Evolutionary conservation across 2,888 invertebrate species (phyloP).

Genomic region (Ptychoptera contaminata): DNA sequence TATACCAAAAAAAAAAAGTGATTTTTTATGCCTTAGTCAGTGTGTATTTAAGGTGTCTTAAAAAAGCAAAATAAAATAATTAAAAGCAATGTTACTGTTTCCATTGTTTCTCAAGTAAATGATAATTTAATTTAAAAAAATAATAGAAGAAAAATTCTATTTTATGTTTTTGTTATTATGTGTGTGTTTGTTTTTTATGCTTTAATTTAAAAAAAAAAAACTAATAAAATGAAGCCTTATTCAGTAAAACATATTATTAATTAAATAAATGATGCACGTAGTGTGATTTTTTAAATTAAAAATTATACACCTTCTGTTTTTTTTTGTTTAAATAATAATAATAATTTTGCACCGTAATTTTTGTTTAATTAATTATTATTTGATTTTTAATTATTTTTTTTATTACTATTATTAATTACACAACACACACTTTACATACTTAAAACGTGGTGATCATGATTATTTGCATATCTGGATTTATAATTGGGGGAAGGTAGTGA

Average conservation of each 20-base stretch:
- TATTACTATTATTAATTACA: too few relatives aligned
- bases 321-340: conserved; percentile 4
- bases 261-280: conserved; percentile 4
- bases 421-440: too few relatives aligned
- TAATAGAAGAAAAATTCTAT: too few relatives aligned
- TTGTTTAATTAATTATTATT: neutral
- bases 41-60: neutral
- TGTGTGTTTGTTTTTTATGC: neutral
- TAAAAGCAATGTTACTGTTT: conserved; percentile 13
- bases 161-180: neutral
- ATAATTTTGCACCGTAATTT: neutral
- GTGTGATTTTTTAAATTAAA: conserved; percentile 6
- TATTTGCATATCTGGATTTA: conserved; percentile 44
- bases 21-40: neutral
- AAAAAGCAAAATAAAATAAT: neutral
- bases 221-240: neutral
- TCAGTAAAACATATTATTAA: neutral
- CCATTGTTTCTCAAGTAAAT: conserved; percentile 15
- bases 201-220: neutral
- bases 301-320: conserved; percentile 6
- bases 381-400: neutral
- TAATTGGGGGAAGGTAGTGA: conserved; percentile 36
- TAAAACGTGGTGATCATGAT: conserved; percentile 29
- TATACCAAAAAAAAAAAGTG: neutral
- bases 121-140: neutral